These are phyloP conservation scores for Lamellibrachia columna DNA, from an alignment of 2,888 invertebrate species.

Conservation along the genomic window DNA sequence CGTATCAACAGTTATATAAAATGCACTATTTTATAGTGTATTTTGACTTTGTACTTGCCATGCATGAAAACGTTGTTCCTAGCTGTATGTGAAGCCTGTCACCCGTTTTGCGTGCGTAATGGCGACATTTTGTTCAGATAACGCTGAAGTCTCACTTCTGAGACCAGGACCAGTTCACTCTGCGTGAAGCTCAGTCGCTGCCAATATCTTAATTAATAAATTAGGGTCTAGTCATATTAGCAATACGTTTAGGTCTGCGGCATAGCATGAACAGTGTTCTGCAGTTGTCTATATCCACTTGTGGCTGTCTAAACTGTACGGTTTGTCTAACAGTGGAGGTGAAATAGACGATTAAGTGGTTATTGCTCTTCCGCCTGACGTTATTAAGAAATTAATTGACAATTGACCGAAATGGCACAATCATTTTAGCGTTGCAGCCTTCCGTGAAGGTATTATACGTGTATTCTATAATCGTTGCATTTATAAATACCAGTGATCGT, in stretches of 20 bases:
- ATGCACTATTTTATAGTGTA: neutral
- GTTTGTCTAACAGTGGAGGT: too few relatives aligned
- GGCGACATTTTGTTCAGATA: neutral
- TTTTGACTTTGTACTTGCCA: neutral
- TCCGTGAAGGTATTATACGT: too few relatives aligned
- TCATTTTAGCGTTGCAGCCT: too few relatives aligned
- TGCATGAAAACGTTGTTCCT: too few relatives aligned
- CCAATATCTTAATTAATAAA: neutral
- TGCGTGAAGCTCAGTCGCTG: neutral
- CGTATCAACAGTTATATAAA: neutral
- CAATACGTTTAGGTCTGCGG: neutral
- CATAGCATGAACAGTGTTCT: neutral
- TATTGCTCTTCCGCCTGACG: too few relatives aligned
- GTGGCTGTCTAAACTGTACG: neutral
- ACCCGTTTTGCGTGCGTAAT: neutral
- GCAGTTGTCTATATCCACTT: neutral
- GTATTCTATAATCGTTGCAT: neutral
- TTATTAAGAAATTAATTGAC: too few relatives aligned
- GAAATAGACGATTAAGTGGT: too few relatives aligned
- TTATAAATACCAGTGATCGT: neutral
- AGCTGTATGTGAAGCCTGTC: neutral
- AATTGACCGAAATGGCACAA: too few relatives aligned
- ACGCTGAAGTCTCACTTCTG: neutral
- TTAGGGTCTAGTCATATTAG: slow-evolving; percentile 4
- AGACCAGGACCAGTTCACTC: neutral